These are phyloP conservation scores for Bambusicola thoracicus DNA, from an alignment of 2,113 vertebrate genomes.

Conservation along the genomic window DNA sequence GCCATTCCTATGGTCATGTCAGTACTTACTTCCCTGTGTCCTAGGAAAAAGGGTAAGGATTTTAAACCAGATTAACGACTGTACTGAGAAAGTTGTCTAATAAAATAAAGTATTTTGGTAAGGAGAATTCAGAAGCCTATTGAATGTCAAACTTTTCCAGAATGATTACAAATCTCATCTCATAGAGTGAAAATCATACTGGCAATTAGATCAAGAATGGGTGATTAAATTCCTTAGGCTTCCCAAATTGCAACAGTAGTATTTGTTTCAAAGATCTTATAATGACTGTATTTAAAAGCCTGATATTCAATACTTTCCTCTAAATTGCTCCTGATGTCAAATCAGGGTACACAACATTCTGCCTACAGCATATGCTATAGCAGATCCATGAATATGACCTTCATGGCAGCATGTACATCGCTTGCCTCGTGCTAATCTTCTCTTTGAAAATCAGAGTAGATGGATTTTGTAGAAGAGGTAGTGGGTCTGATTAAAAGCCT, in stretches of 20 bases:
- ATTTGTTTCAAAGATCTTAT: constrained; percentile 63
- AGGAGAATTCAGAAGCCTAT: constrained; percentile 43
- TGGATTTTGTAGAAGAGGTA: neutral
- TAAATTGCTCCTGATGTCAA: constrained; percentile 35
- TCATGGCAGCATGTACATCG: neutral
- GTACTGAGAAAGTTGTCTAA: constrained; percentile 20
- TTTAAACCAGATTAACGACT: neutral
- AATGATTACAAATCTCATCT: constrained; percentile 33
- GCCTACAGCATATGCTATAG: neutral
- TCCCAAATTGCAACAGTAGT: constrained; percentile 26
- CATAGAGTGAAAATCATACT: constrained; percentile 60
- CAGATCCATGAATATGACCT: neutral
- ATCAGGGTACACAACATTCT: neutral
- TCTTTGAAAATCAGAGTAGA: neutral
- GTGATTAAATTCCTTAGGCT: constrained; percentile 67
- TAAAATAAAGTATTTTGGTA: constrained; percentile 21
- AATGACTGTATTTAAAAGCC: constrained; percentile 45
- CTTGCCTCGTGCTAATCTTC: neutral
- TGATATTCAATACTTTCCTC: constrained; percentile 49
- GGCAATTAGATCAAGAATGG: constrained; percentile 60
- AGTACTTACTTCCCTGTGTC: neutral
- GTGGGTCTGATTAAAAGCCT: neutral
- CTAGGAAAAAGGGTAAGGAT: neutral
- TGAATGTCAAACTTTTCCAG: constrained; percentile 39
- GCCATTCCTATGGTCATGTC: neutral